Evolutionary conservation across 2,797 vertebrate genomes (phyloP).

Genomic region (Coluber constrictor): DNA sequence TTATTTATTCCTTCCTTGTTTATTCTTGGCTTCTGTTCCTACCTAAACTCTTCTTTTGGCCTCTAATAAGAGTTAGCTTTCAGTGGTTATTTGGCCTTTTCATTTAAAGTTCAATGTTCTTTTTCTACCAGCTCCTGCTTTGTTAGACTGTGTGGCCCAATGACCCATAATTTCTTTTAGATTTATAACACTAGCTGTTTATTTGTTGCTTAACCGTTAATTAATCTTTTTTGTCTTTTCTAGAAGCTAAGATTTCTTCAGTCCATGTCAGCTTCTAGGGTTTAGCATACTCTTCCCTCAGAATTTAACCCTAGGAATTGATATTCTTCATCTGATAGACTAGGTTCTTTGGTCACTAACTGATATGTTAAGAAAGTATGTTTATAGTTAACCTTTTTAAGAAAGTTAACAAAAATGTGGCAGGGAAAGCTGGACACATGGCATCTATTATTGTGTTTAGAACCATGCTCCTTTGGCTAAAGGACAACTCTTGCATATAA

Average conservation of each 20-base stretch:
- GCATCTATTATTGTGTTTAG: constrained; percentile 57
- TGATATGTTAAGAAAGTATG: constrained; percentile 75
- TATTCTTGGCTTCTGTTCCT: not conserved
- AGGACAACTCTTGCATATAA: constrained; percentile 26
- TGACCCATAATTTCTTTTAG: constrained; percentile 44
- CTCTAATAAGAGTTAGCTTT: not conserved
- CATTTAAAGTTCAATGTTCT: constrained; percentile 35
- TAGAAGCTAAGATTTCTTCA: not conserved
- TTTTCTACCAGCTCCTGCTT: constrained; percentile 50
- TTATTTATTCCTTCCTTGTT: not conserved
- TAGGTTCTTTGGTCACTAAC: constrained; percentile 75
- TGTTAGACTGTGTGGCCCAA: constrained; percentile 44
- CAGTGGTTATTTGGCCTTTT: not conserved
- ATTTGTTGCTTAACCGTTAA: not conserved
- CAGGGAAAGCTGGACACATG: constrained; percentile 66
- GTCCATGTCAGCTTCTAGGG: not conserved
- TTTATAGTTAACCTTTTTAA: constrained; percentile 70
- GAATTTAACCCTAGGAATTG: constrained; percentile 65
- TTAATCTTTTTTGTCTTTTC: not conserved
- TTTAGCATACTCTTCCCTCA: constrained; percentile 49
- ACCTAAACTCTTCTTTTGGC: not conserved
- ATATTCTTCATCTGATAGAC: constrained; percentile 77
- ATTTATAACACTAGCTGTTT: constrained; percentile 47
- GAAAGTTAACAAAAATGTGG: constrained; percentile 67
- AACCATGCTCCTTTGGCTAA: constrained; percentile 57